Evolutionary conservation across 1,140 invertebrate genomes (phyloP).

Genomic region (Papilio polyxenes): DNA sequence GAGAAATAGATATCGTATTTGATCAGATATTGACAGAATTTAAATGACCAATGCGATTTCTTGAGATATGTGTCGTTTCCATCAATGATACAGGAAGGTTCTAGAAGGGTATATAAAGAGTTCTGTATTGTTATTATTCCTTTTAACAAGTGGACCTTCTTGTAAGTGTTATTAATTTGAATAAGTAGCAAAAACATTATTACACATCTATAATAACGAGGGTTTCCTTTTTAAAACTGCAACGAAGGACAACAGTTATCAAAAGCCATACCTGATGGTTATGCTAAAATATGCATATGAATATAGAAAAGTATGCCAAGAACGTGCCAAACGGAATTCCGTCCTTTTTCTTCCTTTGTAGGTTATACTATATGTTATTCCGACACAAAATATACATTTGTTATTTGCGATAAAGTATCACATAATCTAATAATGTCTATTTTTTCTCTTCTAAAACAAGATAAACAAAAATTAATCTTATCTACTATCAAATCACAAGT

Average conservation of each 20-base stretch:
- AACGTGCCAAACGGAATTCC: background rate
- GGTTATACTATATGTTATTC: background rate
- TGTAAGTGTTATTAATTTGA: background rate
- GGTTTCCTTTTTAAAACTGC: background rate
- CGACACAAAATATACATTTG: too few species aligned
- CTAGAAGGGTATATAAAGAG: background rate
- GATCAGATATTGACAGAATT: background rate
- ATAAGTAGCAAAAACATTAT: background rate
- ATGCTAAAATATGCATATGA: conserved; percentile 1
- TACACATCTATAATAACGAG: background rate
- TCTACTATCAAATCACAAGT: conserved; percentile 20
- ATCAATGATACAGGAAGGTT: background rate
- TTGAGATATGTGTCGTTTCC: too few species aligned
- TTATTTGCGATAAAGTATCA: too few species aligned
- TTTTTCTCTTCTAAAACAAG: conserved; percentile 2
- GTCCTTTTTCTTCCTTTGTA: background rate
- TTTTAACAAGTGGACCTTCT: background rate
- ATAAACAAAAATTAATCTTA: background rate
- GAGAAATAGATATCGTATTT: background rate
- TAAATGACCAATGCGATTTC: background rate
- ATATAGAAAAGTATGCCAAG: conserved; percentile 3
- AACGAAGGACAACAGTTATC: background rate
- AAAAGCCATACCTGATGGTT: background rate
- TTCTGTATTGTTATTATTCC: background rate
- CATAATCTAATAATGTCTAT: background rate